These are phyloP conservation scores for Lissonota sp. DNA, from an alignment of 2,888 invertebrate genomes.

Conservation along the genomic window DNA sequence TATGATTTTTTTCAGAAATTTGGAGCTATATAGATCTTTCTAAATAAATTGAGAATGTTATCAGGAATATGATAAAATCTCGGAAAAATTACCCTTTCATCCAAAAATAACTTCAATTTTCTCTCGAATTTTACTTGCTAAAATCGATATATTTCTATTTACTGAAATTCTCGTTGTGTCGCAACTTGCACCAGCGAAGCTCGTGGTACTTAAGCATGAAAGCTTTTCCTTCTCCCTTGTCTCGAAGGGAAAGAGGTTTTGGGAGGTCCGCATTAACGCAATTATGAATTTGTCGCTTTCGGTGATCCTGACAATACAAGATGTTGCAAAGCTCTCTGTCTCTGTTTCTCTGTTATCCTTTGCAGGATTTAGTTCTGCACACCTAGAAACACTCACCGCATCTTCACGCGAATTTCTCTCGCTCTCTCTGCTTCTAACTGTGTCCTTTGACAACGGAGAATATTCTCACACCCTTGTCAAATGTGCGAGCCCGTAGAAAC, in stretches of 20 bases:
- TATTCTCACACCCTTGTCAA: conserved; percentile 60
- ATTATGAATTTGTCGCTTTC: conserved; percentile 83
- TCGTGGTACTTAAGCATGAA: conserved; percentile 77
- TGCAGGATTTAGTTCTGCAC: conserved; percentile 22
- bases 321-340: conserved; percentile 77
- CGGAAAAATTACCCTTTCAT: neutral
- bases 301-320: conserved; percentile 83
- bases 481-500: conserved; percentile 46
- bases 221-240: conserved; percentile 70
- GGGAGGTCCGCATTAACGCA: conserved; percentile 78
- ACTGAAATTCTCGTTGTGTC: neutral
- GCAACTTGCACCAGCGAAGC: neutral
- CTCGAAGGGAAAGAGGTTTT: neutral
- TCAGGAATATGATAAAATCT: no score
- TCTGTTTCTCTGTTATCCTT: conserved; percentile 56
- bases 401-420: conserved; percentile 49
- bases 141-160: neutral
- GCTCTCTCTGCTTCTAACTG: conserved; percentile 63
- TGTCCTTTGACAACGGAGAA: conserved; percentile 31
- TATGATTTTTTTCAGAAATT: no score
- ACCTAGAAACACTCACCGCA: conserved; percentile 56
- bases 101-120: neutral
- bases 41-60: no score
- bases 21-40: neutral
- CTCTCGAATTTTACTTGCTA: neutral